These are phyloP conservation scores for Melanotaenia boesemani DNA, from an alignment of 2,797 vertebrate genomes.

Conservation along the genomic window DNA sequence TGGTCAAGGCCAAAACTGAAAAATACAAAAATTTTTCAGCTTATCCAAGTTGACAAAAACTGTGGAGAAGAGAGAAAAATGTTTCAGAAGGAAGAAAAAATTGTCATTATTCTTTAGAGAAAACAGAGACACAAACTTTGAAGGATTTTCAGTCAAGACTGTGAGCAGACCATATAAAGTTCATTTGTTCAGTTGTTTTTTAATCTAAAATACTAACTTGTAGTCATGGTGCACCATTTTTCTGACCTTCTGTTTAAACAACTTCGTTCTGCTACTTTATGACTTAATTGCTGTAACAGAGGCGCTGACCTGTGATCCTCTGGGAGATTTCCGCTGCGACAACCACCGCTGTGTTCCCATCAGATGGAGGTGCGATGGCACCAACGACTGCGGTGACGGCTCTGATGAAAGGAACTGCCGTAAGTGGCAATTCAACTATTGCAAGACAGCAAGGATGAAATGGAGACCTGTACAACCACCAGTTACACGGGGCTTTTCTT, in stretches of 20 bases:
- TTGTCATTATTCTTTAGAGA: background rate
- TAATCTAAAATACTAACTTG: background rate
- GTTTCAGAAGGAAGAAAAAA: background rate
- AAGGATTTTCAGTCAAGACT: background rate
- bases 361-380: conserved; percentile 78
- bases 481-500: background rate
- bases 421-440: conserved; percentile 41
- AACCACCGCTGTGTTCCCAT: conserved; percentile 80
- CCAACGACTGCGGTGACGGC: conserved; percentile 76
- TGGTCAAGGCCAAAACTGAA: background rate
- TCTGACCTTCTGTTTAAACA: conserved; percentile 14
- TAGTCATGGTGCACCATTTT: background rate
- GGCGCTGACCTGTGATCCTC: conserved; percentile 77
- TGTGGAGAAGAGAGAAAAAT: background rate
- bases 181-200: conserved; percentile 4
- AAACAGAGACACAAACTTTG: background rate
- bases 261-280: background rate
- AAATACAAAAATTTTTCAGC: background rate
- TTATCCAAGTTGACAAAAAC: background rate
- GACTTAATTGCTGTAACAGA: conserved; percentile 57
- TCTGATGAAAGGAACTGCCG: conserved; percentile 81
- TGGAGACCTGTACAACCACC: no score
- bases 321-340: conserved; percentile 81
- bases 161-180: conserved; percentile 1
- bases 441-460: background rate